phyloP scores from a whole-genome alignment of 2,888 invertebrate genomes.

The Andrena haemorrhoa region DNA sequence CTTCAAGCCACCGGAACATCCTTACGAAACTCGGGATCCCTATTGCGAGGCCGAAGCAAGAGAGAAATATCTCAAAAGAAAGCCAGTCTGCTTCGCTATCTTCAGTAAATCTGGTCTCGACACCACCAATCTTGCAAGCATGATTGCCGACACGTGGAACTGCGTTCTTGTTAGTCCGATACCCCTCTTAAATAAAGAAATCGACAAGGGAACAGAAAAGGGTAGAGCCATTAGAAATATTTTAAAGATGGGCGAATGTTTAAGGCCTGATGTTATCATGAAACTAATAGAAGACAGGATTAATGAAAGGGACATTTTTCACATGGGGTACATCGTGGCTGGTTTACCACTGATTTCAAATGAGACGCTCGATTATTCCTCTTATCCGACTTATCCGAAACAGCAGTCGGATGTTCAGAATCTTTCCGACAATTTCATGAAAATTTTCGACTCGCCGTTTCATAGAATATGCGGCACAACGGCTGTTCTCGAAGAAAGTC shows the following conservation, averaged over 20 bases:
- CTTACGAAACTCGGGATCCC: slow-evolving; percentile 76
- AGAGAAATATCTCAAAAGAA: slow-evolving; percentile 85
- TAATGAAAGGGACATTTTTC: slow-evolving; percentile 85
- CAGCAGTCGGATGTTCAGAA: background rate
- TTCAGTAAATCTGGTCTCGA: slow-evolving; percentile 87
- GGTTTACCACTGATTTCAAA: slow-evolving; percentile 88
- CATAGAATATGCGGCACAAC: background rate
- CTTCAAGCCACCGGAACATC: slow-evolving; percentile 62
- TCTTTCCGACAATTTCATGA: background rate
- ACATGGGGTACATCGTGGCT: slow-evolving; percentile 89
- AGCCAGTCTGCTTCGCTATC: slow-evolving; percentile 87
- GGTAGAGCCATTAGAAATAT: slow-evolving; percentile 88
- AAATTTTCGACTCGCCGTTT: slow-evolving; percentile 2
- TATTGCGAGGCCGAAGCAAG: slow-evolving; percentile 87
- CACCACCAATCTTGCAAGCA: slow-evolving; percentile 86
- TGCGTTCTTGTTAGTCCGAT: slow-evolving; percentile 88
- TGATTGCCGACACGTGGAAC: slow-evolving; percentile 86
- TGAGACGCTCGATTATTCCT: slow-evolving; percentile 75
- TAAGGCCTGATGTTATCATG: slow-evolving; percentile 86
- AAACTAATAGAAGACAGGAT: slow-evolving; percentile 86
- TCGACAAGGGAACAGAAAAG: slow-evolving; percentile 86
- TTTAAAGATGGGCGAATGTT: slow-evolving; percentile 86
- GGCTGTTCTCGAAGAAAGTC: background rate
- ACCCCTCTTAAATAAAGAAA: slow-evolving; percentile 87
- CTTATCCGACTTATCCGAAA: slow-evolving; percentile 29